Evolutionary conservation across 2,888 invertebrate species (phyloP).

Genomic region (Nephrocerus scutellatus): DNA sequence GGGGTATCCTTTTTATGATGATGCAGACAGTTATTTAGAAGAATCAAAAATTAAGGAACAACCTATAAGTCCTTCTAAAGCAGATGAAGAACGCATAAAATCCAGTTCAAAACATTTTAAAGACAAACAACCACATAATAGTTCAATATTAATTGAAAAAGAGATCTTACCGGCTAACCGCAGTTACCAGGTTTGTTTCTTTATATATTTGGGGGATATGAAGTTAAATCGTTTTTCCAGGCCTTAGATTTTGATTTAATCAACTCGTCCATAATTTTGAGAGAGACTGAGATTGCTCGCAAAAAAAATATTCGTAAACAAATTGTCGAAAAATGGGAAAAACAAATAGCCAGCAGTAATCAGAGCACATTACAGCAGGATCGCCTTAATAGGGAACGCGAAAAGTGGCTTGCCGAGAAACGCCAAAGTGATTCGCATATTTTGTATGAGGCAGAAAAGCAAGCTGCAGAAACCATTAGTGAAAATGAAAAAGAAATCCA

Average conservation of each 20-base stretch:
- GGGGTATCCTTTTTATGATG: too few species aligned
- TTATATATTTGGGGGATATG: too few species aligned
- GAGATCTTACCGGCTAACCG: too few species aligned
- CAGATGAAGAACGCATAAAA: too few species aligned
- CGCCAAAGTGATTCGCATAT: constrained; percentile 28
- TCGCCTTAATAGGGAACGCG: constrained; percentile 19
- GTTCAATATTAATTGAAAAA: too few species aligned
- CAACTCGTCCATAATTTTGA: constrained; percentile 29
- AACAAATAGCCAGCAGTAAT: constrained; percentile 17
- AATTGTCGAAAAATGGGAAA: constrained; percentile 39
- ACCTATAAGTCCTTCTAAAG: neutral
- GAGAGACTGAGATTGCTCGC: constrained; percentile 30
- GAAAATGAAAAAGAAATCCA: constrained; percentile 30
- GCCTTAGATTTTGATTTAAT: constrained; percentile 28
- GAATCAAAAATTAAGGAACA: constrained; percentile 4
- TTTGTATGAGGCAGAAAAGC: constrained; percentile 31
- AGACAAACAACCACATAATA: too few species aligned
- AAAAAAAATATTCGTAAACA: constrained; percentile 30
- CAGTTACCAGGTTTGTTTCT: too few species aligned
- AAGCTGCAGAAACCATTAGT: constrained; percentile 27
- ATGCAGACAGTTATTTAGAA: too few species aligned
- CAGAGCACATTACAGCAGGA: constrained; percentile 18
- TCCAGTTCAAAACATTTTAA: too few species aligned
- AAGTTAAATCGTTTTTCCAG: constrained; percentile 15
- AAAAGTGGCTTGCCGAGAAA: constrained; percentile 24